These are phyloP conservation scores for Drosophila vallismaia DNA, from an alignment of 2,888 invertebrate genomes.

Conservation along the genomic window DNA sequence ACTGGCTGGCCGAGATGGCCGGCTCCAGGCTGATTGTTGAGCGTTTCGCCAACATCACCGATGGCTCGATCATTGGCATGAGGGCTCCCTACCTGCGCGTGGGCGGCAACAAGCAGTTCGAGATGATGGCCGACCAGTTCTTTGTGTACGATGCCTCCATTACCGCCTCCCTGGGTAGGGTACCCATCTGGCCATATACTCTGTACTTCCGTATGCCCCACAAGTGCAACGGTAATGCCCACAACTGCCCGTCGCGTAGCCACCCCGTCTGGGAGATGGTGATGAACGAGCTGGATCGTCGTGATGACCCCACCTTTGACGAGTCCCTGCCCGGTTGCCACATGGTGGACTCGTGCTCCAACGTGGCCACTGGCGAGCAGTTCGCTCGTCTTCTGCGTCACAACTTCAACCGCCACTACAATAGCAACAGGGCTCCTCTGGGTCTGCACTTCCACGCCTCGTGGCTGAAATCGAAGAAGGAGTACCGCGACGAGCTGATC, in stretches of 20 bases:
- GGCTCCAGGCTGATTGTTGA: constrained; percentile 94
- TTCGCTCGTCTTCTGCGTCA: constrained; percentile 94
- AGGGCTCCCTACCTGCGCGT: constrained; percentile 95
- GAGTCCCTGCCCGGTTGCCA: constrained; percentile 97
- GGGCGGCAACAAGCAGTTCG: constrained; percentile 97
- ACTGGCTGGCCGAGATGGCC: constrained; percentile 97
- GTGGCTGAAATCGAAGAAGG: constrained; percentile 97
- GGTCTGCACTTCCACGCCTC: constrained; percentile 97
- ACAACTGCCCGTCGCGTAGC: constrained; percentile 95
- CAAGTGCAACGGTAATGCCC: constrained; percentile 96
- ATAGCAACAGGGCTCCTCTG: constrained; percentile 95
- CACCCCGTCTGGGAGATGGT: constrained; percentile 99
- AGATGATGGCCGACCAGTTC: constrained; percentile 98
- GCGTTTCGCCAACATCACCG: constrained; percentile 95
- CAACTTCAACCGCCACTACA: constrained; percentile 97
- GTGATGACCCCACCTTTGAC: constrained; percentile 96
- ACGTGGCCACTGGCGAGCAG: constrained; percentile 95
- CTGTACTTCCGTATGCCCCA: constrained; percentile 98
- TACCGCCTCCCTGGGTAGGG: constrained; percentile 93
- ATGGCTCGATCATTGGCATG: constrained; percentile 94
- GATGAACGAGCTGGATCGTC: constrained; percentile 96
- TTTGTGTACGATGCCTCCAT: constrained; percentile 98
- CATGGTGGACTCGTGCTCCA: constrained; percentile 97
- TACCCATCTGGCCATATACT: constrained; percentile 98
- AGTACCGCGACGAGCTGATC: constrained; percentile 94